A percentile compares a stretch with the other conserved stretches of the same genome.
These are phyloP conservation scores for Agrypnus murinus DNA, from an alignment of 2,888 invertebrate genomes.

Conservation along the genomic window DNA sequence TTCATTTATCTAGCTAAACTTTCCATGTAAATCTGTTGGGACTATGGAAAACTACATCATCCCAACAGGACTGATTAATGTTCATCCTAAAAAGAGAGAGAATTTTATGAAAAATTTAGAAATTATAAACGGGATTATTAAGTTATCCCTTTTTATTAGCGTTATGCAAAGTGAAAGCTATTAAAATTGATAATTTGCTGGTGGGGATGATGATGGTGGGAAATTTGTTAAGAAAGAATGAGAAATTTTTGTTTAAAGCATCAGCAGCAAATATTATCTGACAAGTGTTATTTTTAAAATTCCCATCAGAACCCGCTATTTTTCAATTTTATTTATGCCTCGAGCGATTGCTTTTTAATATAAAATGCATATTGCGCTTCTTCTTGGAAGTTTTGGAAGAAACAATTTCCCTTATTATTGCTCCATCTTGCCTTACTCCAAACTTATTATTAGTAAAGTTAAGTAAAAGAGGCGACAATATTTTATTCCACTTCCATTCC, in stretches of 20 bases:
- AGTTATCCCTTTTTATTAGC: background rate
- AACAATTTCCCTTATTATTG: conserved; percentile 4
- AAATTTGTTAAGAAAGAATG: too few species aligned
- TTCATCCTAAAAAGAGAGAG: conserved; percentile 7
- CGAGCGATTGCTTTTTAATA: conserved; percentile 26
- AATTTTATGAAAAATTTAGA: conserved; percentile 26
- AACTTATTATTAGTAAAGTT: too few species aligned
- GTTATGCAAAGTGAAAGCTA: too few species aligned
- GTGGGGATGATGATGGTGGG: too few species aligned
- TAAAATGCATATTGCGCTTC: conserved; percentile 10
- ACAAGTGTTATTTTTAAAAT: too few species aligned
- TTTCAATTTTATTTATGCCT: background rate
- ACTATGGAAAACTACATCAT: conserved; percentile 23
- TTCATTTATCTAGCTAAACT: conserved; percentile 34
- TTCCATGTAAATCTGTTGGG: conserved; percentile 20
- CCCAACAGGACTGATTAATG: conserved; percentile 30
- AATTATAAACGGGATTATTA: conserved; percentile 16
- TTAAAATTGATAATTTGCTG: too few species aligned
- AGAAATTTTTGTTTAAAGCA: too few species aligned
- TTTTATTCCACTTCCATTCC: too few species aligned
- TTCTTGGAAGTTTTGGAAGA: background rate
- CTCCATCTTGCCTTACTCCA: too few species aligned
- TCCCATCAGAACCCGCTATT: background rate
- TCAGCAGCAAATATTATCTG: too few species aligned
- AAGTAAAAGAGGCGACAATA: too few species aligned